Percentiles rank a stretch among this genome's conserved stretches.
phyloP scores from a whole-genome alignment of 2,797 vertebrate genomes.

The Xenops minutus region DNA sequence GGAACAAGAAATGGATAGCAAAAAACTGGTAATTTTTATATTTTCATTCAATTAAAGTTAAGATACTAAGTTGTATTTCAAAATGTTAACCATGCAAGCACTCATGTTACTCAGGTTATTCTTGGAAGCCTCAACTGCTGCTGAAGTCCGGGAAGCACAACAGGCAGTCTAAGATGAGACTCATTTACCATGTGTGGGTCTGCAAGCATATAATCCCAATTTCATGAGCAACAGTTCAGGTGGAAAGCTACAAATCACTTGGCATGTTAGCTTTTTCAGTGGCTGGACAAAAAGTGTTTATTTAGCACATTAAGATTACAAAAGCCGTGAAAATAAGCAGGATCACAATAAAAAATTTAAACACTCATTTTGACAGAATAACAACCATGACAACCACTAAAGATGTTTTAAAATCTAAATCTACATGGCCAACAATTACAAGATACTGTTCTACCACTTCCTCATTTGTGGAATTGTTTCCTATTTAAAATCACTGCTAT shows the following conservation, averaged over 20 bases:
- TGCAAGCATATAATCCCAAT: neutral
- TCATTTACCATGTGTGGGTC: neutral
- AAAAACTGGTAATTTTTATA: neutral
- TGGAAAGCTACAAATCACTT: conserved; percentile 43
- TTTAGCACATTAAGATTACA: conserved; percentile 17
- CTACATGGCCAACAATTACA: accelerated
- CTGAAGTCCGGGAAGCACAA: neutral
- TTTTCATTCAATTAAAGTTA: neutral
- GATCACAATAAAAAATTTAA: neutral
- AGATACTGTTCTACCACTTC: neutral
- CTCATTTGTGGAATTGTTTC: neutral
- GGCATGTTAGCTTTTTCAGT: conserved; percentile 3
- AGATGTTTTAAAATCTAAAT: neutral
- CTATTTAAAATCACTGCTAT: neutral
- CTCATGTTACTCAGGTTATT: neutral
- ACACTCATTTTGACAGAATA: neutral
- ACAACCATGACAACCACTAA: neutral
- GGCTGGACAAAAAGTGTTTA: conserved; percentile 21
- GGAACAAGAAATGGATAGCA: neutral
- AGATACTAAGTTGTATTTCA: neutral
- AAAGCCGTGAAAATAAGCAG: conserved; percentile 32
- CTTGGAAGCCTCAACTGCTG: neutral
- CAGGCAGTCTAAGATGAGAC: neutral
- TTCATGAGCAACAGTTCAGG: conserved; percentile 5
- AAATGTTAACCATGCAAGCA: neutral